Base-by-base conservation (phyloP, 2,888 invertebrate genomes). In the Lasioglossum zephyrum region DNA sequence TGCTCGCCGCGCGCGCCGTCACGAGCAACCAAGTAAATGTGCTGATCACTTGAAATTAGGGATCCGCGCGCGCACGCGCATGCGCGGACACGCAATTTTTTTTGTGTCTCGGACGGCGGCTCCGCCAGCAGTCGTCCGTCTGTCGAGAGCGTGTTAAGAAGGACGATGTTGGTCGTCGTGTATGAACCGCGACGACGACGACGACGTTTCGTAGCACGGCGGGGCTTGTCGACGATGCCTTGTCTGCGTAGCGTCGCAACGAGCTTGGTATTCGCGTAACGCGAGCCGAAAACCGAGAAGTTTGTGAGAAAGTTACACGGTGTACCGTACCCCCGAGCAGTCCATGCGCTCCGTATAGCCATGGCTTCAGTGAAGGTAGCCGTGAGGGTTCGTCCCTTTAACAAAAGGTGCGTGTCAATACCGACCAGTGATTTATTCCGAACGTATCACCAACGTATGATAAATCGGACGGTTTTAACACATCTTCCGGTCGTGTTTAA, bases 341-440 rank as follows among this genome's bases (percentile, higher is more conserved):
- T 88, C 92, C 91, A 93, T 93, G 93, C 93, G 91, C 90, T 89
- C 87, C 85, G 85, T 73, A 53, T 78, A 90, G 91, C 90, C 91
- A 98, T 98, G 98, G 98, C 98, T 94, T 98, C 98, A 93, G 97
- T 98, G 94, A 98, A 98, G 96, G 98, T 98, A 95, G 98, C 98
- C 94, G 98, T 98, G 92, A 97, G 98, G 96, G 98, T 98, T 95
- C 97, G 98, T 95, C 98, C 98, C 95, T 98, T 98, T 96, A 98
- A 98, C 96, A 97, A 97, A 96, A 98, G 98, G 98, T 98, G 89
- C 77, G 89, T 79, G 73, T 49, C 47, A 70, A 70, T 70, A 81
- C 81, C 81, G 74, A 66, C 75, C 76, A 39, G 73, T 88, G 86
- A 88, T 70, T 70, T 75, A 66, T 8, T 36, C 22, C 60, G 36